Evolutionary conservation across 2,113 vertebrate species (phyloP).

Genomic region (Penelope pileata): DNA sequence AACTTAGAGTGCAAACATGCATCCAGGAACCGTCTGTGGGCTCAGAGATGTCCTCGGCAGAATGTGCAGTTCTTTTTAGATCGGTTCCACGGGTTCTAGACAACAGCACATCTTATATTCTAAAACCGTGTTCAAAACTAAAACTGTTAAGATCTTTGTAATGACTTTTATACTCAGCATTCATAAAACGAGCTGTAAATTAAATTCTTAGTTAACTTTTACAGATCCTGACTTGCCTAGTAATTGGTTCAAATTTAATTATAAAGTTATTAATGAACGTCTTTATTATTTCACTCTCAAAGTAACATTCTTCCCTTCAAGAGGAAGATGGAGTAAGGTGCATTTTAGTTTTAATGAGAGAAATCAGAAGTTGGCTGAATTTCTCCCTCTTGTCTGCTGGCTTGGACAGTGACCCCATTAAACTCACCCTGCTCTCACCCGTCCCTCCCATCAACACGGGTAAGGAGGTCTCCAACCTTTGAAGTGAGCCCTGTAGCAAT

Average conservation of each 20-base stretch:
- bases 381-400: neutral
- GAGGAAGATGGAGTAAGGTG: neutral
- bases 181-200: neutral
- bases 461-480: neutral
- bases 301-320: neutral
- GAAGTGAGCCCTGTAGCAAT: neutral
- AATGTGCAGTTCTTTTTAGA: neutral
- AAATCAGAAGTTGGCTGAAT: neutral
- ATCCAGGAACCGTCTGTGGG: neutral
- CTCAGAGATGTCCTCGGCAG: neutral
- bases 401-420: neutral
- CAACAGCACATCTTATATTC: neutral
- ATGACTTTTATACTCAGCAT: neutral
- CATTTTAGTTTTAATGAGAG: neutral
- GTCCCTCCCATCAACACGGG: neutral
- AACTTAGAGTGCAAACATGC: neutral
- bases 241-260: slow-evolving; percentile 46
- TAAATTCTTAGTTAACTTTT: neutral
- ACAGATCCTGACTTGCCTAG: neutral
- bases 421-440: neutral
- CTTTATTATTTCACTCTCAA: neutral
- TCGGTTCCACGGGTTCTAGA: neutral
- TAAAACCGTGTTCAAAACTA: neutral
- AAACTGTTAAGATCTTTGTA: neutral
- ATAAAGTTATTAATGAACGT: neutral